Conservation (phyloP, 2,888 invertebrate genomes). For the Dryomyza anilis region DNA sequence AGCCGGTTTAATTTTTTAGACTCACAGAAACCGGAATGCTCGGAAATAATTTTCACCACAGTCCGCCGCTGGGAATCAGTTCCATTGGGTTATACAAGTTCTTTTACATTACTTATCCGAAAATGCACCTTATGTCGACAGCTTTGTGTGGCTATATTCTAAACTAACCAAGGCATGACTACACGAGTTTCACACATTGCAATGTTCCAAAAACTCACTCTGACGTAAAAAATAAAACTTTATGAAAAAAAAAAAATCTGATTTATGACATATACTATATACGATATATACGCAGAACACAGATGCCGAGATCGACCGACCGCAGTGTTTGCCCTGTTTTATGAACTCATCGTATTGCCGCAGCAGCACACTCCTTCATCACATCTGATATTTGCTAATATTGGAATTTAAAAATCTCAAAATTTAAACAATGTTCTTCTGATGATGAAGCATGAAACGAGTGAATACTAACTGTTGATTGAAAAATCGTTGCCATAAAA, state of each 20-base stretch:
- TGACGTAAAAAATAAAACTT: constrained; percentile 10
- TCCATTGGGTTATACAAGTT: no score
- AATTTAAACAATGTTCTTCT: constrained; percentile 1
- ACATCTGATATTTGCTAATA: constrained; percentile 21
- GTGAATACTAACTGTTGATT: constrained; percentile 1
- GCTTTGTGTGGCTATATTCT: neutral
- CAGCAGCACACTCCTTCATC: constrained; percentile 2
- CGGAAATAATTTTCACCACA: no score
- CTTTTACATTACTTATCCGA: no score
- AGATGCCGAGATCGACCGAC: neutral
- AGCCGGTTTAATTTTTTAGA: no score
- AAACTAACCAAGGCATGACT: constrained; percentile 14
- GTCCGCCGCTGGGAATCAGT: no score
- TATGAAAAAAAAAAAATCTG: constrained; percentile 4
- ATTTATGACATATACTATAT: constrained; percentile 17
- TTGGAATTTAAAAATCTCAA: constrained; percentile 11
- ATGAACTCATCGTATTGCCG: neutral
- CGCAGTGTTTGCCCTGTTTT: neutral
- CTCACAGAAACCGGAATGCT: no score
- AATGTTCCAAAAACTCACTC: constrained; percentile 8
- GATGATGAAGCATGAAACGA: neutral
- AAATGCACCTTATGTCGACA: no score
- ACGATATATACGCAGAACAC: no score
- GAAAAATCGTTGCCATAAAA: constrained; percentile 1
- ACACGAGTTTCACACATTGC: constrained; percentile 8